These are phyloP conservation scores for Drosophila setifemur DNA, from an alignment of 1,140 invertebrate species.

Conservation along the genomic window DNA sequence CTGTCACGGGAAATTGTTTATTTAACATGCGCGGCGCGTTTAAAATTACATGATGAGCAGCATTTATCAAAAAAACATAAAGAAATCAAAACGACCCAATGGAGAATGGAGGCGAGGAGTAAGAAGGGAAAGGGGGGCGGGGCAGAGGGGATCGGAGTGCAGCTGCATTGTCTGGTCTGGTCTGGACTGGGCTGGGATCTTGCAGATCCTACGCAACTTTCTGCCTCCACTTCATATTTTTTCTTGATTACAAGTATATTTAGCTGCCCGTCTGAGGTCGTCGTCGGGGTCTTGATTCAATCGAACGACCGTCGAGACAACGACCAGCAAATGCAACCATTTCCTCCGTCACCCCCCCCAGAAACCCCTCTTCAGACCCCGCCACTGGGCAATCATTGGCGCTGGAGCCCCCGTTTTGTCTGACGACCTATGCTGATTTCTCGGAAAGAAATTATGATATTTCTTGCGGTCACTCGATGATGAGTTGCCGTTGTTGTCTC, in stretches of 20 bases:
- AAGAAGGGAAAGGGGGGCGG: neutral
- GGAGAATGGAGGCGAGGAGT: neutral
- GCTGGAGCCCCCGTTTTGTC: slow-evolving; percentile 30
- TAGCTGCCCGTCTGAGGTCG: slow-evolving; percentile 66
- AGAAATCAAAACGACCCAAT: slow-evolving; percentile 23
- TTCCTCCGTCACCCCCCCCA: neutral
- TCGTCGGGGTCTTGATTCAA: slow-evolving; percentile 73
- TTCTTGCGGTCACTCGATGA: slow-evolving; percentile 46
- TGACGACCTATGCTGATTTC: slow-evolving; percentile 76
- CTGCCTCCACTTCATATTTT: slow-evolving; percentile 17
- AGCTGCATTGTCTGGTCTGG: slow-evolving; percentile 28
- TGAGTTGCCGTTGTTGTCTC: slow-evolving; percentile 44
- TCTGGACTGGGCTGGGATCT: no score
- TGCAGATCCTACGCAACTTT: slow-evolving; percentile 67
- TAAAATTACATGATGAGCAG: slow-evolving; percentile 79
- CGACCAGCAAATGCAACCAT: no score
- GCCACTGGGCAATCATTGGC: slow-evolving; percentile 58
- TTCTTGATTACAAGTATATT: slow-evolving; percentile 71
- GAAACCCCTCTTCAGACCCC: slow-evolving; percentile 7
- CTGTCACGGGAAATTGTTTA: slow-evolving; percentile 80
- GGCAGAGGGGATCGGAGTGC: neutral
- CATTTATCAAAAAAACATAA: slow-evolving; percentile 69
- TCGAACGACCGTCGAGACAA: slow-evolving; percentile 44
- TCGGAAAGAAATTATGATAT: slow-evolving; percentile 72
- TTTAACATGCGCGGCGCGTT: slow-evolving; percentile 76